Base-by-base conservation (phyloP, 2,113 vertebrate species). In the Ibidorhyncha struthersii region DNA sequence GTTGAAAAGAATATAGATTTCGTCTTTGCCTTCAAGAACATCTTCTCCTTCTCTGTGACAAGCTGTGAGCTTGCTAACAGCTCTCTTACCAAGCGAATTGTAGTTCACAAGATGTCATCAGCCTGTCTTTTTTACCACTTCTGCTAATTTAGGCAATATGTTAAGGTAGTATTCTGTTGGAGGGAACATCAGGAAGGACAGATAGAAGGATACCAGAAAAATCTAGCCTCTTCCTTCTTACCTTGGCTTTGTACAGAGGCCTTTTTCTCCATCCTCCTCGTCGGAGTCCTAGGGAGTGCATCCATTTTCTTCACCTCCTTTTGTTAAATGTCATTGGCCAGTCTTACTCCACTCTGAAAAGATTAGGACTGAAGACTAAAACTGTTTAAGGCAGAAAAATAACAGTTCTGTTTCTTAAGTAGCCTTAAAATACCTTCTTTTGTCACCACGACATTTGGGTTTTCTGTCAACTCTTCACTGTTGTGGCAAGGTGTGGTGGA, bases 101-200 rank as follows among this genome's bases (percentile, higher is more conserved):
- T 96, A 96, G 96, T 95, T 97, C 96, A 97, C 95, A 96, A 97
- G 93, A 96, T 97, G 95, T 97, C 96, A 95, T 96, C 96, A 96
- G 97, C 97, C 94, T 97, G 97, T 96, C 95, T 96, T 91, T 96
- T 95, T 97, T 94, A 96, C 95, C 95, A 94, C 90, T 96, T 95
- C 92, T 97, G 96, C 97, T 96, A 96, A 97, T 97, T 96, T 96
- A 97, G 96, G 96, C 97, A 97, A 96, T 97, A 96, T 96, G 96
- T 97, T 97, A 97, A 97, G 96, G 96, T 97, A 97, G 91, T 88
- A 96, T 97, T 96, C 96, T 89, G 61, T 97, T 92, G 93, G 93
- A 96, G 73, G 32, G 93, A 96, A 96, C 96, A 97, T 96, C 95
- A 97, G 95, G 96, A 96, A 96, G 88, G 95, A 97, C 93, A 96